A percentile compares a stretch with the other conserved stretches of the same genome.
Evolutionary conservation across 2,888 invertebrate species (phyloP).

Genomic region (Drosophila ustulata): DNA sequence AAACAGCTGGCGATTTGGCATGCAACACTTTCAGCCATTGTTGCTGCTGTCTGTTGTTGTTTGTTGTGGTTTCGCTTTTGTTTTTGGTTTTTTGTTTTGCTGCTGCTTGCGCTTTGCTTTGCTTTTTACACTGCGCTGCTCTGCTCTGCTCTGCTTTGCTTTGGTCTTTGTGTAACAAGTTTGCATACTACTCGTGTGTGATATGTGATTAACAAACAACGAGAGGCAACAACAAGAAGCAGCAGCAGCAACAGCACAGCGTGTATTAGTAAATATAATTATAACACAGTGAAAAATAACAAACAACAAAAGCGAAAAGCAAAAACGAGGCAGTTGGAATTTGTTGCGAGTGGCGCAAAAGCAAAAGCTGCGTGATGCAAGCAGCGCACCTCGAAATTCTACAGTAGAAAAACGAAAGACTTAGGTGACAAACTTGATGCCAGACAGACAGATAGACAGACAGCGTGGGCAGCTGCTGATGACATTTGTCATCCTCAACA

Average conservation of each 20-base stretch:
- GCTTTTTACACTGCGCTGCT: conserved; percentile 28
- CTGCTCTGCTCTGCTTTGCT: conserved; percentile 45
- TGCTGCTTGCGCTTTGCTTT: conserved; percentile 19
- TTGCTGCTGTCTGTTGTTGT: conserved; percentile 35
- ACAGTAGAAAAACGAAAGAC: conserved; percentile 48
- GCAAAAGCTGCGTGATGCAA: conserved; percentile 33
- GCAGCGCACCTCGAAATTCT: conserved; percentile 31
- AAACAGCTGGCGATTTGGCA: conserved; percentile 65
- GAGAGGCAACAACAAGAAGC: conserved; percentile 25
- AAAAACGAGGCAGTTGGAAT: conserved; percentile 46
- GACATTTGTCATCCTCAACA: conserved; percentile 31
- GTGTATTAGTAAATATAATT: conserved; percentile 77
- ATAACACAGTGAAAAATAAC: conserved; percentile 45
- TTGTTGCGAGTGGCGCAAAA: conserved; percentile 39
- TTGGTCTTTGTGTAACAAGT: conserved; percentile 75
- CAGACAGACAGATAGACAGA: neutral
- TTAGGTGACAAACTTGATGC: conserved; percentile 53
- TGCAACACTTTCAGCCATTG: conserved; percentile 59
- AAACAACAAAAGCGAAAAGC: conserved; percentile 1
- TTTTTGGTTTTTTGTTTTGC: conserved; percentile 49
- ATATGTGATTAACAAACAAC: conserved; percentile 74
- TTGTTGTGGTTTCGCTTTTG: conserved; percentile 44
- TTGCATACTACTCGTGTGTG: conserved; percentile 63
- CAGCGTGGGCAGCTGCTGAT: conserved; percentile 39
- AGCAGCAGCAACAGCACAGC: conserved; percentile 34